A percentile compares a stretch with the other conserved stretches of the same genome.
These are phyloP conservation scores for Drosophila gunungcola DNA, from an alignment of 1,140 invertebrate genomes.

Conservation along the genomic window DNA sequence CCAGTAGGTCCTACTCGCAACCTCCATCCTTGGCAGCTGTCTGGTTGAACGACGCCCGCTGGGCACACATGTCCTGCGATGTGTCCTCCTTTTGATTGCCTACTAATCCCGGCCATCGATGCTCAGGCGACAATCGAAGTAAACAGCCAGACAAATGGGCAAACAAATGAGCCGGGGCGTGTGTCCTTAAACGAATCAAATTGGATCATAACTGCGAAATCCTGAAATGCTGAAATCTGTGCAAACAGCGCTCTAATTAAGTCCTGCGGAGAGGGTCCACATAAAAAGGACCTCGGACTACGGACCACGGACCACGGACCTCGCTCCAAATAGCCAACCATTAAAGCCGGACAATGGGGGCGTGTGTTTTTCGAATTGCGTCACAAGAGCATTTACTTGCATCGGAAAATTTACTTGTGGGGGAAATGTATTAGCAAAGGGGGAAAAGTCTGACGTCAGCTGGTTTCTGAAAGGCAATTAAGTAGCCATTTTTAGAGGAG, in stretches of 20 bases:
- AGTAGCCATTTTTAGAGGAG: too few relatives aligned
- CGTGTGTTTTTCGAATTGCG: slow-evolving; percentile 52
- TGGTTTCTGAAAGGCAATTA: background rate
- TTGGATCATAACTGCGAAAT: slow-evolving; percentile 78
- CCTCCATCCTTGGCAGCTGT: slow-evolving; percentile 55
- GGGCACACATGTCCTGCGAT: slow-evolving; percentile 64
- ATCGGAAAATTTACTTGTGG: slow-evolving; percentile 6
- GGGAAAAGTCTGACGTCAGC: slow-evolving; percentile 24
- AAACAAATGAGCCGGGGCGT: slow-evolving; percentile 69
- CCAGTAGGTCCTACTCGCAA: slow-evolving; percentile 38
- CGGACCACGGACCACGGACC: slow-evolving; percentile 26
- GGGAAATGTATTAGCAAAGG: background rate
- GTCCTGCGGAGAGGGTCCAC: slow-evolving; percentile 63
- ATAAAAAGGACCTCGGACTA: slow-evolving; percentile 55
- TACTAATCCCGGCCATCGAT: slow-evolving; percentile 71
- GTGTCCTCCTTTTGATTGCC: slow-evolving; percentile 56
- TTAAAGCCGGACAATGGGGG: slow-evolving; percentile 46
- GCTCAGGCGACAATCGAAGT: slow-evolving; percentile 65
- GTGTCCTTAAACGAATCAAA: slow-evolving; percentile 73
- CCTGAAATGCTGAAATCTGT: slow-evolving; percentile 69
- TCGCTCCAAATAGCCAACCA: slow-evolving; percentile 36
- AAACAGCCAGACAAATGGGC: slow-evolving; percentile 75
- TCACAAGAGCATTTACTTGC: slow-evolving; percentile 12
- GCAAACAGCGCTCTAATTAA: slow-evolving; percentile 79
- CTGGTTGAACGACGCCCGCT: slow-evolving; percentile 48